phyloP scores from a whole-genome alignment of 2,888 invertebrate species.

The Andrena camellia region DNA sequence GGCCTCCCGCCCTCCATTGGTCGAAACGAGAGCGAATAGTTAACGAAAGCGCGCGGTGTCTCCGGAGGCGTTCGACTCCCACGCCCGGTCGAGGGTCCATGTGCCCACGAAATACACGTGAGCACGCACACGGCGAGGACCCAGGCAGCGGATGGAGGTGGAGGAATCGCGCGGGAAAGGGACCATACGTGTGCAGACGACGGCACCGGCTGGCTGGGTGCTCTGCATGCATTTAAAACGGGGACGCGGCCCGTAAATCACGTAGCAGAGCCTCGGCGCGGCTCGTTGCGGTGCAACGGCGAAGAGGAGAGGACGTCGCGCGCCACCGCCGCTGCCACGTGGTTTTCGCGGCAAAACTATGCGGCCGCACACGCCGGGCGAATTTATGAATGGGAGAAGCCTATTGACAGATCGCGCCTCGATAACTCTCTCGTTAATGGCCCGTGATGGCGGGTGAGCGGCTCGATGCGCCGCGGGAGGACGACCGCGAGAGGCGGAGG shows the following conservation, averaged over 20 bases:
- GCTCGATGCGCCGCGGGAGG: conserved; percentile 62
- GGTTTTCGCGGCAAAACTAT: conserved; percentile 78
- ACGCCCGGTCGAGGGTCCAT: conserved; percentile 20
- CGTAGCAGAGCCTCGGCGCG: conserved; percentile 59
- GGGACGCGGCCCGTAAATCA: conserved; percentile 67
- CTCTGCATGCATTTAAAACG: conserved; percentile 67
- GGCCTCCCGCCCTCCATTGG: background rate
- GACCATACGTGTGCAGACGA: conserved; percentile 36
- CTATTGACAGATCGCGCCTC: conserved; percentile 81
- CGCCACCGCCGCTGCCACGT: conserved; percentile 70
- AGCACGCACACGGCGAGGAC: conserved; percentile 3
- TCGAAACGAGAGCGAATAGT: no score
- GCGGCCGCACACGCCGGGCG: conserved; percentile 72
- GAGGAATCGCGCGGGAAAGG: conserved; percentile 14
- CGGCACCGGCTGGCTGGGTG: conserved; percentile 16
- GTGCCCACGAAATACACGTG: conserved; percentile 29
- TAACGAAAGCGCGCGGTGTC: conserved; percentile 28
- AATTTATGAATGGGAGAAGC: conserved; percentile 80
- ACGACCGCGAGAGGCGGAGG: conserved; percentile 45
- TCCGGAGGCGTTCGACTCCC: conserved; percentile 40
- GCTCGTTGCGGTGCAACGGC: conserved; percentile 63
- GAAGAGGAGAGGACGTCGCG: conserved; percentile 57
- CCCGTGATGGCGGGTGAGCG: conserved; percentile 71
- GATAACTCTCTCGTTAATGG: conserved; percentile 79
- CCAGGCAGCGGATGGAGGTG: background rate